phyloP scores from a whole-genome alignment of 2,797 vertebrate species.

The Luscinia megarhynchos region DNA sequence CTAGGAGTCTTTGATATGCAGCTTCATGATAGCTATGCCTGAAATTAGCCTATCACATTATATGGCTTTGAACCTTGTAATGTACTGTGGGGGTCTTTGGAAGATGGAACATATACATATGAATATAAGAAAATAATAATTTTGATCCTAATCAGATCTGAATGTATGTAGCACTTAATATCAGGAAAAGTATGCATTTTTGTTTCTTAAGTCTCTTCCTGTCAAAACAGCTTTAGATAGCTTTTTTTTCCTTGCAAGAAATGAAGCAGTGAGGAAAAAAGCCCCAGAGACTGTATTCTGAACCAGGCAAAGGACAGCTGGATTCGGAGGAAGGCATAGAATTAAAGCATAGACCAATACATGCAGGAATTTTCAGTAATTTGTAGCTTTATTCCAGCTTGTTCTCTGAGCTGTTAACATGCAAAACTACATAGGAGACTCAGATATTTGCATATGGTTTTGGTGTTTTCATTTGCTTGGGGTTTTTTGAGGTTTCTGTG shows the following conservation, averaged over 20 bases:
- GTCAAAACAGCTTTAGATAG: neutral
- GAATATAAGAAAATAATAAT: neutral
- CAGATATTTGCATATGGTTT: neutral
- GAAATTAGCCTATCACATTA: neutral
- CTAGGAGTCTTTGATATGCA: neutral
- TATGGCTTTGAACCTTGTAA: neutral
- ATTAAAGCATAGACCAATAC: neutral
- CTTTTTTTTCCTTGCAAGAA: neutral
- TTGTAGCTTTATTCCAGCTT: neutral
- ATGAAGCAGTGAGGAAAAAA: neutral
- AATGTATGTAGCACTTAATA: neutral
- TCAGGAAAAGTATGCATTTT: neutral
- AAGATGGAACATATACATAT: neutral
- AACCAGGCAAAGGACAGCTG: neutral
- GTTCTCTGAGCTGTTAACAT: neutral
- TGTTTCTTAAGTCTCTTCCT: neutral
- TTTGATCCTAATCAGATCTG: neutral
- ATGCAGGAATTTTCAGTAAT: neutral
- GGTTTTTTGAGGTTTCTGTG: neutral
- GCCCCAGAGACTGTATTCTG: fast-evolving
- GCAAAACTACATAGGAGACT: neutral
- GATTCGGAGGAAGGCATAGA: neutral
- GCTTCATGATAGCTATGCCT: neutral
- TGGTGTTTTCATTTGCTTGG: neutral
- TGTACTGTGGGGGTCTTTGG: neutral